Evolutionary conservation across 2,797 vertebrate species (phyloP).

Genomic region (Phoebastria nigripes): DNA sequence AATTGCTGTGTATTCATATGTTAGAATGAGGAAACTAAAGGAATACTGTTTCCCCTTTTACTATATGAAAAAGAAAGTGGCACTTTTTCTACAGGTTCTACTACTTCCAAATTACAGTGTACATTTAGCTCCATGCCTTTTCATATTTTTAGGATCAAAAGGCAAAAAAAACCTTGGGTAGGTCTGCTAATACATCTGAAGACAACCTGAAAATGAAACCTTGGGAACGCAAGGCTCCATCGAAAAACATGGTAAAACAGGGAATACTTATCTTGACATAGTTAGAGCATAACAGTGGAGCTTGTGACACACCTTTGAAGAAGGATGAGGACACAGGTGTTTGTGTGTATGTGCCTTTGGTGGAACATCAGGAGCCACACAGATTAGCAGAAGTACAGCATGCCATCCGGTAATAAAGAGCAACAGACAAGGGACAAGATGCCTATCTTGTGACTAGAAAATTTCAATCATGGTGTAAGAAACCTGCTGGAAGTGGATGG

Average conservation of each 20-base stretch:
- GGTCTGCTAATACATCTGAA: background rate
- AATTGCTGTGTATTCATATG: background rate
- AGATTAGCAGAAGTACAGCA: background rate
- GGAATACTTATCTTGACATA: background rate
- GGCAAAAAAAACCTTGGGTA: background rate
- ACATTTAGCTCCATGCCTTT: background rate
- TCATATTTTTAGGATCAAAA: background rate
- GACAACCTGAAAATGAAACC: background rate
- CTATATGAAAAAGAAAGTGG: background rate
- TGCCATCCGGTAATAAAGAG: background rate
- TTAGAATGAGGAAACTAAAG: background rate
- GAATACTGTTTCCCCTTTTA: background rate
- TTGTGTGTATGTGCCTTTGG: background rate
- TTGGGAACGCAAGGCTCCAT: background rate
- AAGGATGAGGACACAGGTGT: background rate
- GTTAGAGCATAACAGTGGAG: background rate
- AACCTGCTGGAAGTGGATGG: background rate
- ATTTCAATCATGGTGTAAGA: background rate
- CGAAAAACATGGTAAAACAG: background rate
- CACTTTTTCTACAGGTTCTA: background rate
- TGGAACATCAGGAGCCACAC: background rate
- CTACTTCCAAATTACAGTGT: background rate
- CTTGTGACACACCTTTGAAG: background rate
- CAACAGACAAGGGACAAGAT: background rate
- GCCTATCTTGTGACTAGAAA: background rate